Base-by-base conservation (phyloP, 2,888 invertebrate species). In the Troides helena region DNA sequence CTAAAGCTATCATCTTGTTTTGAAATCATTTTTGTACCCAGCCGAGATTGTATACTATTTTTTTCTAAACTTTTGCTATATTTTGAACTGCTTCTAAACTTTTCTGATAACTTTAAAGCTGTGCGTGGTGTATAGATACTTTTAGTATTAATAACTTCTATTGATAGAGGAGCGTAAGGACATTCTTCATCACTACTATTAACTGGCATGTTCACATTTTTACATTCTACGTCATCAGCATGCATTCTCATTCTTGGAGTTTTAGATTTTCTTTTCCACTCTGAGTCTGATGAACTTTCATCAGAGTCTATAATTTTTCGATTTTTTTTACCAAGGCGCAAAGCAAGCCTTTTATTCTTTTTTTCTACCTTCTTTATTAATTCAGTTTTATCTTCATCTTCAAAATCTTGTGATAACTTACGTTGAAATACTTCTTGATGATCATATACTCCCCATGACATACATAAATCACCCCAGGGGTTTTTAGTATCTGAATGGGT, bases 201-300 rank as follows among this genome's bases (percentile, higher is more conserved):
- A 73, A 79, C 75, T 23, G 77, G 73, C 69, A 76, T 76, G 77
- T 85, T 84, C 75, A 77, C 89, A 75, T 80, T 86, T 80, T 94
- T 95, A 69, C 94, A 94, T 84, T 96, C 96, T 85, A 96, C 96
- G 81, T 97, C 97, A 86, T 97, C 97, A n/a, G 97, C 97, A 85
- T 96, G 96, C 97, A 97, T 97, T 77, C 96, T 92, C 97, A 97
- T 97, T 78, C 96, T 89, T 12, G 96, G 95, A 62, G 94, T 86
- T 87, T 96, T 96, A 65, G 93, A 94, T 78, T 94, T 94, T 71
- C 88, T 92, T 76, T 92, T 93, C 94, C 94, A 94, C 76, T 93
- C 94, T 17, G 92, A 88, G 74, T 94, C 94, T 70, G 94, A 93
- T 73, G 86, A 86, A 74, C 85, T 86, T 1, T 91, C 89, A 61